Base-by-base conservation (phyloP, 2,113 vertebrate species). In the Morphnarchus princeps region DNA sequence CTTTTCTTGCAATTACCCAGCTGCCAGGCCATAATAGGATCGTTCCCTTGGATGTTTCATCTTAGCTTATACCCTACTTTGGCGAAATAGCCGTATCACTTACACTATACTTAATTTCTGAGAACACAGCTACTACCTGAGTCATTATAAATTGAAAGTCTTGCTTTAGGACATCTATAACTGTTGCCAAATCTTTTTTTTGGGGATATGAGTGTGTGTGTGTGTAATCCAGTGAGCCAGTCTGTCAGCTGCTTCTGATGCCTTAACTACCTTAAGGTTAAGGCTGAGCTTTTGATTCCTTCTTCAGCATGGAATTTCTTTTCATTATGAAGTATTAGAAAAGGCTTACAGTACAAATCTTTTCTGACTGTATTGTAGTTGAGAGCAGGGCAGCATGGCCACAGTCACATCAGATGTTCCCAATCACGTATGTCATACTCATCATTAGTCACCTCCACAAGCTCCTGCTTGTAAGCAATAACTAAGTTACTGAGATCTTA, bases 41-140 rank as follows among this genome's bases (percentile, higher is more conserved):
- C 73, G 26, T 92, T 95, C 89, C 9, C 36, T 84, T 89, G 93
- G 89, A 92, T 93, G 73, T 91, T 93, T 96, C 94, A 87, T 96
- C 49, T 72, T 76, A 74, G 69, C 14, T 95, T 89, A 78, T 58
- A 66, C 42, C 45, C 71, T 20, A 47, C 69, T 82, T 85, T 92
- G 89, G 65, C 57, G 82, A 95, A 95, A 82, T 45, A 96, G 52
- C 90, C 49, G 0, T 92, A 95, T 94, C 80, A 28, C 70, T 93
- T 96, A 91, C 81, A 76, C 31, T 59, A 3, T 70, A 63, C 82
- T 89, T 95, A 84, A 89, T 96, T 95, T 96, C 78, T 85, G 83
- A 94, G 83, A 94, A 76, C 1, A 3, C 57, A 77, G 83, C 92
- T 78, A 70, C 65, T 58, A 65, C 47, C 55, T 92, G 80, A 97